phyloP scores from a whole-genome alignment of 53 echinoderm and acorn worm genomes.

The Echinometra lucunter region DNA sequence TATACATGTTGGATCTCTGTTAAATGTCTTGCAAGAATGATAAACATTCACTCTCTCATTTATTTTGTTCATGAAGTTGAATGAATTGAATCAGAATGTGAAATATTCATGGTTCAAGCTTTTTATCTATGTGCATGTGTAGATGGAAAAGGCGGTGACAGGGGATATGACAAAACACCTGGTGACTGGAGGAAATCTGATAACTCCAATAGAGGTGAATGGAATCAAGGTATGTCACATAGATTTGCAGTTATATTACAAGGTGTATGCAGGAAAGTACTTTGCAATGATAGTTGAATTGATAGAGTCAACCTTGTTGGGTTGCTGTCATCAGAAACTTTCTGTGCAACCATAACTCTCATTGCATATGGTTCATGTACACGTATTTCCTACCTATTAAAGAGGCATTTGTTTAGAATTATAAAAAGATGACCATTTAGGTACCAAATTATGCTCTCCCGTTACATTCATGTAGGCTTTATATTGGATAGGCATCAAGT shows the following conservation, averaged over 20 bases:
- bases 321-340: not conserved
- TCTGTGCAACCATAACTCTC: not conserved
- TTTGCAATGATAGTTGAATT: too few species aligned
- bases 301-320: not conserved
- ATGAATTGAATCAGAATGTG: not conserved
- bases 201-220: not conserved
- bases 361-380: not conserved
- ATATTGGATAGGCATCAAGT: not conserved
- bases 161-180: conserved; percentile 60
- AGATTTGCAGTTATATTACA: too few species aligned
- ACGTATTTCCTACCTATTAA: not conserved
- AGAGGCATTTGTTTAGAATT: not conserved
- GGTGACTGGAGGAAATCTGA: conserved; percentile 60
- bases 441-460: not conserved
- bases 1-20: too few species aligned
- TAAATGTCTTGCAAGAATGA: too few species aligned
- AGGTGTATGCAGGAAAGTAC: too few species aligned
- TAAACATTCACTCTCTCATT: too few species aligned
- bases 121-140: not conserved
- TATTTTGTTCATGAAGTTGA: too few species aligned
- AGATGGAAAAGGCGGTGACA: conserved; percentile 68
- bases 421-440: not conserved
- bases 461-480: not conserved
- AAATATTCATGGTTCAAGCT: not conserved
- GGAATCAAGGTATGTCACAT: not conserved